Evolutionary conservation across 2,797 vertebrate genomes (phyloP).

Genomic region (Chaetodon trifasciatus): DNA sequence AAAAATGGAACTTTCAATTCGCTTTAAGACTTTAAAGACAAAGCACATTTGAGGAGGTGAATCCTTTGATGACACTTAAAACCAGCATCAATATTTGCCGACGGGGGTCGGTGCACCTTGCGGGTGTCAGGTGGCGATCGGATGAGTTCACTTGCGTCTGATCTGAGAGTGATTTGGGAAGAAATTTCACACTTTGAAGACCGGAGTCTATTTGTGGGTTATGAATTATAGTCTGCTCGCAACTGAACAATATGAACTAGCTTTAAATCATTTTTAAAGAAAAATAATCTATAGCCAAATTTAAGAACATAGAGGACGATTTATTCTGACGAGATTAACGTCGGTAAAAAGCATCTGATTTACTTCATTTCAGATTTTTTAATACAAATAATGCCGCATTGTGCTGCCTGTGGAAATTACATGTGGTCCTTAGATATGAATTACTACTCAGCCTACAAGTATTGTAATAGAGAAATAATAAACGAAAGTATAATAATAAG

Average conservation of each 20-base stretch:
- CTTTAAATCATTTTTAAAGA: rapidly evolving
- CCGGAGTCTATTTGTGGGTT: neutral
- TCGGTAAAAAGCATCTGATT: neutral
- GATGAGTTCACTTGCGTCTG: slow-evolving; percentile 53
- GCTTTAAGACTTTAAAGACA: slow-evolving; percentile 56
- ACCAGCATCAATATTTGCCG: slow-evolving; percentile 81
- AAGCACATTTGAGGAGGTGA: slow-evolving; percentile 59
- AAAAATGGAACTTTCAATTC: slow-evolving; percentile 43
- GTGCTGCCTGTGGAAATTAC: neutral
- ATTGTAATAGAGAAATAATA: neutral
- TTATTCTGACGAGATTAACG: neutral
- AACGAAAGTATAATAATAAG: neutral
- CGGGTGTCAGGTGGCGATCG: slow-evolving; percentile 71
- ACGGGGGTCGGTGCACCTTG: slow-evolving; percentile 73
- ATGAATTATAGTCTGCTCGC: neutral
- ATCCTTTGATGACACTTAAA: slow-evolving; percentile 81
- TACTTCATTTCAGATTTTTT: neutral
- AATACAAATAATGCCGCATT: neutral
- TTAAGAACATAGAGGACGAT: rapidly evolving
- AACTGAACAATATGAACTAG: neutral
- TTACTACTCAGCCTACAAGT: neutral
- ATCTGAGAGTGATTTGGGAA: slow-evolving; percentile 43
- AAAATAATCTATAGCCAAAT: neutral
- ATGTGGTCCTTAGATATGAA: neutral
- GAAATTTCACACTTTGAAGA: slow-evolving; percentile 8